Conservation (phyloP, 2,113 vertebrate species). For the Laticauda laticaudata region DNA sequence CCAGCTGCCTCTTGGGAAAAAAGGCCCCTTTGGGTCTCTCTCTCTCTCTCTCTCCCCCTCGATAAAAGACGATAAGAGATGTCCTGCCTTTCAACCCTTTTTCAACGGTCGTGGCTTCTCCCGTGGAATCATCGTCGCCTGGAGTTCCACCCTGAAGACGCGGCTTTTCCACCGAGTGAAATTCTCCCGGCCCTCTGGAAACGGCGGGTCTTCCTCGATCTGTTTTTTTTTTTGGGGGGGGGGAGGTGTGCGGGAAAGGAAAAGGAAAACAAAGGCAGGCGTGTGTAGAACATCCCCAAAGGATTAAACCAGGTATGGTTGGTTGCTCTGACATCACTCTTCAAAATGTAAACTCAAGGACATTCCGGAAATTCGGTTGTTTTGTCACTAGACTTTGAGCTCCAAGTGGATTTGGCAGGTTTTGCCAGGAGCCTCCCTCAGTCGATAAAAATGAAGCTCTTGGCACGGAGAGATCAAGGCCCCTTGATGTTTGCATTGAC, state of each 20-base stretch:
- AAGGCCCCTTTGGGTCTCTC: too few relatives aligned
- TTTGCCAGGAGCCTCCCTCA: background rate
- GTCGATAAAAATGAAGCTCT: background rate
- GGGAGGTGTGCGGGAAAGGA: rapidly evolving
- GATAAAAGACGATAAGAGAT: background rate
- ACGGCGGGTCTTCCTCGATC: background rate
- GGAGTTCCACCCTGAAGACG: background rate
- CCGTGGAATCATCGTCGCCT: background rate
- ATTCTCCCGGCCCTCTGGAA: background rate
- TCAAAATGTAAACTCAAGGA: background rate
- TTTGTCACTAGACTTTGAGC: background rate
- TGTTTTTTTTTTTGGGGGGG: background rate
- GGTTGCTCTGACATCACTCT: too few relatives aligned
- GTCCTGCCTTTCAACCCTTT: background rate
- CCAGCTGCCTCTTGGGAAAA: too few relatives aligned
- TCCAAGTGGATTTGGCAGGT: background rate
- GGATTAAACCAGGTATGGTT: background rate
- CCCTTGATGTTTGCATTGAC: background rate
- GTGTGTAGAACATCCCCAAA: background rate
- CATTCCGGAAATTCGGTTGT: background rate
- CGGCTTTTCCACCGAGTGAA: background rate
- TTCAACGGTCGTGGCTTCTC: background rate
- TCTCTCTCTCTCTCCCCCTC: too few relatives aligned
- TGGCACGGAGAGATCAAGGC: too few relatives aligned
- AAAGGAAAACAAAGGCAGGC: background rate